Conservation (phyloP, 2,797 vertebrate species). For the Cirrhinus mrigala region DNA sequence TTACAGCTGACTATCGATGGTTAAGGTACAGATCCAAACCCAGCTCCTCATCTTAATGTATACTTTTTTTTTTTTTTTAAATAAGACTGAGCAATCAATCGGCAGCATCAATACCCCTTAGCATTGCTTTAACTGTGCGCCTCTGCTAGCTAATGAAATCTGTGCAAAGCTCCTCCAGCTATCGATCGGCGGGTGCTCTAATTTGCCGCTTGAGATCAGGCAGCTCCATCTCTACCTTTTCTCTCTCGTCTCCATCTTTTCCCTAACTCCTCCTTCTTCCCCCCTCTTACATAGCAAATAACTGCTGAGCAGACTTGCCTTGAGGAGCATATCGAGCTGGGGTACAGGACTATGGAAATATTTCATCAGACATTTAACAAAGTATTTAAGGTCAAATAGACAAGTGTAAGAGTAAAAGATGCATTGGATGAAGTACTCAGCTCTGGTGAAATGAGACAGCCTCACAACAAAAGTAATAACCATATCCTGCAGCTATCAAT, state of each 20-base stretch:
- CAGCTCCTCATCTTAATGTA: conserved; percentile 71
- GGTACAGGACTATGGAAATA: conserved; percentile 70
- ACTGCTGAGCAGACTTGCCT: conserved; percentile 68
- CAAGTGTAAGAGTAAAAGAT: conserved; percentile 61
- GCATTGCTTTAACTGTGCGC: conserved; percentile 83
- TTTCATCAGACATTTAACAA: conserved; percentile 75
- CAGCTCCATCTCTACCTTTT: conserved; percentile 58
- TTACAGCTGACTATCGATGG: conserved; percentile 66
- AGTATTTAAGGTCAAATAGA: conserved; percentile 70
- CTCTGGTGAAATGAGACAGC: background rate
- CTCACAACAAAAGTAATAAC: conserved; percentile 40
- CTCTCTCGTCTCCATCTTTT: conserved; percentile 46
- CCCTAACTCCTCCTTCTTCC: conserved; percentile 52
- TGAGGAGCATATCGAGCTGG: conserved; percentile 73
- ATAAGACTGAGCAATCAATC: conserved; percentile 88
- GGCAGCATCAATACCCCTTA: conserved; percentile 87
- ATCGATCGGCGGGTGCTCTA: conserved; percentile 83
- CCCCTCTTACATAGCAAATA: conserved; percentile 52
- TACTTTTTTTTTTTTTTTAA: conserved; percentile 75
- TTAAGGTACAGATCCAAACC: conserved; percentile 73
- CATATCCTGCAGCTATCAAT: background rate
- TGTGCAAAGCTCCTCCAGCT: conserved; percentile 74
- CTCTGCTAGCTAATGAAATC: conserved; percentile 86
- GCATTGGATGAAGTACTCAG: conserved; percentile 71
- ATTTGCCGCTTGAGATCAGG: conserved; percentile 84